Percentiles rank a stretch among this genome's conserved stretches.
Conservation (phyloP, 2,888 invertebrate genomes). For the Tethea ocularis region DNA sequence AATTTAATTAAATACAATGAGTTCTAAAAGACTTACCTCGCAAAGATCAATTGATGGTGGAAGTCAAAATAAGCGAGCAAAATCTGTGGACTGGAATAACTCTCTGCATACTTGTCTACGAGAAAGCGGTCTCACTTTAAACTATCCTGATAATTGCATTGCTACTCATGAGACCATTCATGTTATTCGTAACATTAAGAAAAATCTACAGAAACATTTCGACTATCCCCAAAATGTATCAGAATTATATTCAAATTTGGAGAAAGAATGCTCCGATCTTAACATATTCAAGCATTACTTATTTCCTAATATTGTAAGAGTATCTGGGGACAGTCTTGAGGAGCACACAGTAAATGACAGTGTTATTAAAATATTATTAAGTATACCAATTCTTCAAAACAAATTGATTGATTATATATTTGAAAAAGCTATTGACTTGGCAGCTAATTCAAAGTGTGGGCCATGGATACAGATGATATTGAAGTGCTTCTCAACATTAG, state of each 20-base stretch:
- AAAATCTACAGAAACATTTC: conserved; percentile 58
- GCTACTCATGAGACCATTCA: conserved; percentile 70
- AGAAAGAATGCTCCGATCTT: conserved; percentile 46
- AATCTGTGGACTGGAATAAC: conserved; percentile 34
- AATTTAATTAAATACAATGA: conserved; percentile 20
- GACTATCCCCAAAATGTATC: conserved; percentile 83
- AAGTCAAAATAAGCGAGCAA: conserved; percentile 52
- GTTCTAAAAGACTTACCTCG: conserved; percentile 43
- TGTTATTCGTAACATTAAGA: conserved; percentile 70
- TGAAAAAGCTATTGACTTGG: conserved; percentile 84
- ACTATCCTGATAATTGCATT: conserved; percentile 57
- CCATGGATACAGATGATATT: conserved; percentile 85
- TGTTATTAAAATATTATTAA: conserved; percentile 85
- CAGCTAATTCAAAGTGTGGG: conserved; percentile 76
- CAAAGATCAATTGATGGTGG: conserved; percentile 30
- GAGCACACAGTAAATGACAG: conserved; percentile 78
- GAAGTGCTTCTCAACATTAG: conserved; percentile 87
- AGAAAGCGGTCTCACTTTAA: conserved; percentile 63
- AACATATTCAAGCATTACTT: conserved; percentile 60
- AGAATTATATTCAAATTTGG: conserved; percentile 68
- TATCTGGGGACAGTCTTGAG: conserved; percentile 50
- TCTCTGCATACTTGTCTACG: conserved; percentile 56
- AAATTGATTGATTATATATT: conserved; percentile 84
- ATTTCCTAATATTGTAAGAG: conserved; percentile 65
- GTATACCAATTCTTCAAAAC: conserved; percentile 84